A percentile compares a stretch with the other conserved stretches of the same genome.
Conservation (phyloP, 2,797 vertebrate species). For the Notolabrus celidotus region DNA sequence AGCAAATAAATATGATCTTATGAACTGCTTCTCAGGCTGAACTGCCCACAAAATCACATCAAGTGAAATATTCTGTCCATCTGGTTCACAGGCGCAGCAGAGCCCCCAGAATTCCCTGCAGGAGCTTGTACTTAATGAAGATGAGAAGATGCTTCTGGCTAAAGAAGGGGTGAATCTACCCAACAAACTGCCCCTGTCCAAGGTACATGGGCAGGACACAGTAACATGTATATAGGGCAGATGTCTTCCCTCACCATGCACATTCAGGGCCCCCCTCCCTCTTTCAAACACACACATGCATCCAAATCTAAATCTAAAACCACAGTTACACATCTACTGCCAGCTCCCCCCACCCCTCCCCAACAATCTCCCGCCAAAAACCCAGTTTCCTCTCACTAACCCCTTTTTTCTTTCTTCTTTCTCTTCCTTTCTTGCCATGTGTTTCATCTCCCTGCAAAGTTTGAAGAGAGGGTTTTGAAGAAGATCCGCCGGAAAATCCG, state of each 20-base stretch:
- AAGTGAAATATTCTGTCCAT: slow-evolving; percentile 42
- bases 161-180: slow-evolving; percentile 93
- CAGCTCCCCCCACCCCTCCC: neutral
- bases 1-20: slow-evolving; percentile 5
- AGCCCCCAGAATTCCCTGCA: slow-evolving; percentile 79
- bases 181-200: slow-evolving; percentile 92
- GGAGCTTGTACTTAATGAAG: slow-evolving; percentile 92
- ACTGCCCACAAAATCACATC: slow-evolving; percentile 5
- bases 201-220: slow-evolving; percentile 81
- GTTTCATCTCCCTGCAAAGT: slow-evolving; percentile 79
- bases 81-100: slow-evolving; percentile 72
- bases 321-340: slow-evolving; percentile 14
- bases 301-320: slow-evolving; percentile 33
- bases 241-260: slow-evolving; percentile 1
- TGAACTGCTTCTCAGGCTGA: slow-evolving; percentile 9
- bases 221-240: slow-evolving; percentile 24
- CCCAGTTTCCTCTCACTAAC: slow-evolving; percentile 40
- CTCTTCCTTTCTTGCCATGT: slow-evolving; percentile 26
- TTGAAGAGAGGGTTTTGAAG: slow-evolving; percentile 94
- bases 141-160: slow-evolving; percentile 93
- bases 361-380: neutral
- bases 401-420: slow-evolving; percentile 30
- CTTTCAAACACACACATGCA: slow-evolving; percentile 5
- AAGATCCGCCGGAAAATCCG: slow-evolving; percentile 97
- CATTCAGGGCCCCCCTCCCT: slow-evolving; percentile 5